Conservation (phyloP, 2,113 vertebrate genomes). For the Stegostoma tigrinum region DNA sequence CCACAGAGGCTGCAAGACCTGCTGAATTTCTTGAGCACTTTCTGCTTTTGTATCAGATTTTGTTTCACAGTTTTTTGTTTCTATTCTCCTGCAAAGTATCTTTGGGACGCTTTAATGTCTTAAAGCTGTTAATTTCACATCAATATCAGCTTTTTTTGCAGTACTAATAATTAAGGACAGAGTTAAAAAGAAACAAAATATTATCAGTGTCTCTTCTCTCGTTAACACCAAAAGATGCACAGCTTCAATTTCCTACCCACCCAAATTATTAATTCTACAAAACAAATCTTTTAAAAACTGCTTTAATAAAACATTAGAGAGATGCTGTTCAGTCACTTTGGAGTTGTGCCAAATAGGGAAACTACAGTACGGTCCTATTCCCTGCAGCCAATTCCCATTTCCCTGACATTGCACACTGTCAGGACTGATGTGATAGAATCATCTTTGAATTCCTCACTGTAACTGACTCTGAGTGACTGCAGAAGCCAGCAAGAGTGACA, state of each 20-base stretch:
- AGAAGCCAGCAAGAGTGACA: not conserved
- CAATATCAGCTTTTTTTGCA: not conserved
- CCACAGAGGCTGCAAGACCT: no score
- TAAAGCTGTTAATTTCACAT: not conserved
- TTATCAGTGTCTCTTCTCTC: not conserved
- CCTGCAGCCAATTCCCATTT: constrained; percentile 16
- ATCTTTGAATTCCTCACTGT: not conserved
- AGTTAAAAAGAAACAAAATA: not conserved
- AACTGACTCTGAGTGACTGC: constrained; percentile 22
- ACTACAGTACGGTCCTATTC: not conserved
- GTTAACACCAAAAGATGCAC: not conserved
- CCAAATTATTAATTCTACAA: not conserved
- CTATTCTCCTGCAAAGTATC: not conserved
- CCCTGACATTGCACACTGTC: constrained; percentile 21
- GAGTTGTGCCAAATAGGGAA: not conserved
- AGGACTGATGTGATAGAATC: not conserved
- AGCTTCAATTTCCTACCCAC: not conserved
- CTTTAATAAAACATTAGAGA: not conserved
- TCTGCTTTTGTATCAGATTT: not conserved
- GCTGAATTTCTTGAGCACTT: no score
- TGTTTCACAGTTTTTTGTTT: not conserved
- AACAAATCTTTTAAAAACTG: not conserved
- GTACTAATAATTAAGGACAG: not conserved
- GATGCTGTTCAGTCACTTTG: not conserved
- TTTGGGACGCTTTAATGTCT: not conserved